Percentiles rank a stretch among this genome's conserved stretches.
Conservation (phyloP, 2,888 invertebrate genomes). For the Mesorhabditis spiculigera region DNA sequence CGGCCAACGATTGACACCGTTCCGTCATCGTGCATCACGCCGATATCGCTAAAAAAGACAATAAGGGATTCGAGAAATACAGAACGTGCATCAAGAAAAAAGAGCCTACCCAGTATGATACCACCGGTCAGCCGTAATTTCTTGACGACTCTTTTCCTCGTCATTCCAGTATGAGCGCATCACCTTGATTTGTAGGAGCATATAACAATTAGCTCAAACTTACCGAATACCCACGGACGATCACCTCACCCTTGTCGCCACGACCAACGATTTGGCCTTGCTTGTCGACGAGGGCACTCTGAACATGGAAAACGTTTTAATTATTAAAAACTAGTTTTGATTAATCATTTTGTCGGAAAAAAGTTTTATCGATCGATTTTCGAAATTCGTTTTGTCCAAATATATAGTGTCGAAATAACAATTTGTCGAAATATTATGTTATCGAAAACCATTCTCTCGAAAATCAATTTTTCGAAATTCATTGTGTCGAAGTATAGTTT, state of each 20-base stretch:
- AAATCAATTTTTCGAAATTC: no score
- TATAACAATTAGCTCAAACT: conserved; percentile 58
- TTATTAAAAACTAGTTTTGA: neutral
- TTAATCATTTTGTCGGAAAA: no score
- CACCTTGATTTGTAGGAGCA: neutral
- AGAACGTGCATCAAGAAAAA: neutral
- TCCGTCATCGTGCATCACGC: conserved; percentile 63
- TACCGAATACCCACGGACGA: conserved; percentile 68
- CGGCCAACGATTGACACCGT: conserved; percentile 64
- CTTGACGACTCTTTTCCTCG: conserved; percentile 72
- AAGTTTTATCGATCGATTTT: no score
- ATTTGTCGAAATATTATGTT: no score
- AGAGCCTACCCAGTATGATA: conserved; percentile 72
- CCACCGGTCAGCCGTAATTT: conserved; percentile 73
- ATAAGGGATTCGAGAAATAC: neutral
- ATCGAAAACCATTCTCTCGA: no score
- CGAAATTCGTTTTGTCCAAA: no score
- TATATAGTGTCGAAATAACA: no score
- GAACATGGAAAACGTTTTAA: conserved; percentile 3
- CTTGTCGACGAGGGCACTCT: conserved; percentile 48
- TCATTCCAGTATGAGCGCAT: conserved; percentile 75
- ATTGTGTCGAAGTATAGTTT: no score
- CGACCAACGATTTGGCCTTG: conserved; percentile 43
- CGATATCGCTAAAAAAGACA: conserved; percentile 60
- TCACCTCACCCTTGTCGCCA: conserved; percentile 51